Base-by-base conservation (phyloP, 2,797 vertebrate genomes). In the Arctocebus calabarensis region DNA sequence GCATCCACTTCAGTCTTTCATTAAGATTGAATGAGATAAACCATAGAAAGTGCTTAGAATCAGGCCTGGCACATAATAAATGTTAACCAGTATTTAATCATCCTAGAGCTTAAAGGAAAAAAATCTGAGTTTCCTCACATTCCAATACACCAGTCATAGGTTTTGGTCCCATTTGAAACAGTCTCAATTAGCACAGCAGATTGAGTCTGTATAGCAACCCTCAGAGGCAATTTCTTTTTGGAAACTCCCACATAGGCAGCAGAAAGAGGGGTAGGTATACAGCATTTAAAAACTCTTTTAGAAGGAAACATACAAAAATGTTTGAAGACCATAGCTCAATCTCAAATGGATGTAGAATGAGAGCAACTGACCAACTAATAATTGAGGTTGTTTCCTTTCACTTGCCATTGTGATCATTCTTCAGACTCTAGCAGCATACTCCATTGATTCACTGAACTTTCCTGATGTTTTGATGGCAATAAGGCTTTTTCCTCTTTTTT, bases 51-150 rank as follows among this genome's bases (percentile, higher is more conserved):
- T 29, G 20, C n/a, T 86, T 48, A 62, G 64, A 74, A 64, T 70
- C 79, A 87, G 48, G 29, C 37, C 75, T 64, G 81, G 52, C 43
- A 82, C 6, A n/a, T 16, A 68, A 79, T 34, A 84, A 87, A 74
- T 77, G 52, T 73, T 86, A 83, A 78, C 66, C n/a, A 20, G 32
- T 75, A 22, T n/a, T 84, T 66, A 14, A 43, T 70, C 20, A 32
- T 71, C 13, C 27, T 45, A 71, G 84, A 88, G 68, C 61, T 84
- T 74, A 87, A 96, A 93, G 64, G 19, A 32, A 43, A 23, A 94
- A 94, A 55, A 37, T 22, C 6, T 0, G 0, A 59, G 23, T 83
- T 85, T 95, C 52, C 57, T 86, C 13, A 5, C 7, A 57, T 32
- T 32, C 14, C 64, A 81, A 48, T 52, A 88, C 71, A 27, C 34